Evolutionary conservation across 2,888 invertebrate genomes (phyloP), one percentile per base, ranked within the genome.

Genomic region (Stenotaenia linearis): DNA sequence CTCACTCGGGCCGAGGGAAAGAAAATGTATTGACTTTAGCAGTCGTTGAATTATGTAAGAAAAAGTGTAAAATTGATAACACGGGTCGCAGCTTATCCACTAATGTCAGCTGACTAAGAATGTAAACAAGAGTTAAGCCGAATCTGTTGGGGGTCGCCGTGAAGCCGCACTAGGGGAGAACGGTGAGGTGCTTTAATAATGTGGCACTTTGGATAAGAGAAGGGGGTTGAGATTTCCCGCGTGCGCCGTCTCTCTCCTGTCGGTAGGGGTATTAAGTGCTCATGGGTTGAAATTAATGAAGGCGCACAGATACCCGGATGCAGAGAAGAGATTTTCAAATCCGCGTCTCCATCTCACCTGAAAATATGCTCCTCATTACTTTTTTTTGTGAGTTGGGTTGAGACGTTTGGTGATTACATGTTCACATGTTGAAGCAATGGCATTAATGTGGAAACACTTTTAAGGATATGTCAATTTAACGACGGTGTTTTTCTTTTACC

Each of bases 201-300:
- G 69, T 69, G 69, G 25, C 69, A 69, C 25, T 28, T 28, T 9
- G 69, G 28, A 15, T 25, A 69, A 10, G 25, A n/a, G 69, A 69
- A 69, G 4, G 69, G 45, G 10, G 28, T 69, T 12, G 69, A 69
- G 69, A 69, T 69, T 69, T 69, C 69, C 69, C 69, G 69, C 2
- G 25, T 69, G 25, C 25, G 25, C 10, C 61, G 69, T 28, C 69
- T 69, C 25, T 69, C 50, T 28, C 69, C 69, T 28, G 28, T 69
- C 69, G 25, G 25, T 25, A 10, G 69, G 10, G 69, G 69, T 69
- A 69, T 69, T 69, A 69, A 69, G 69, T 28, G 69, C 69, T 69
- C 69, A 69, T 69, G 28, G 28, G 69, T 25, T 69, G 69, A 69
- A 69, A 69, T 69, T 69, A 69, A 69, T 69, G 69, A 69, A 69